Base-by-base conservation (phyloP, 1,140 invertebrate genomes). In the Hermetia illucens region DNA sequence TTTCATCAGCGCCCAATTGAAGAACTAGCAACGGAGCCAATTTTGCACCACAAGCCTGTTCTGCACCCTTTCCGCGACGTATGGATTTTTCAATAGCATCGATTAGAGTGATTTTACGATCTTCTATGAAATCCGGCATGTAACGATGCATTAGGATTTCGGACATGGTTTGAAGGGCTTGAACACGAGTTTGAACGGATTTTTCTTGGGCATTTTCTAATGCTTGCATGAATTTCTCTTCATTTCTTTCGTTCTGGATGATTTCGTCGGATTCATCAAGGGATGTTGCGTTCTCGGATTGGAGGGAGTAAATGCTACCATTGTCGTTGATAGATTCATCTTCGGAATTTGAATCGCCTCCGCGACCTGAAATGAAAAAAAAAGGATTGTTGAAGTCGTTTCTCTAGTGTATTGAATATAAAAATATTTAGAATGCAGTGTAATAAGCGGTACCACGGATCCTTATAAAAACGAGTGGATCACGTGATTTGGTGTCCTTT, bases 161-260 rank as follows among this genome's bases (percentile, higher is more conserved):
- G 12, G 71, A 72, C 2, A 94, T 68, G 2, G 73, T 63, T 36
- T 79, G 75, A 18, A 92, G 68, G 34, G 79, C 82, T 3, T 64
- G 64, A 3, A 75, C 75, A 36, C 92, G 71, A 5, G 78, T 79
- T 44, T 88, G 85, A 2, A 79, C 76, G 41, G 87, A 87, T 52
- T 91, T 89, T 43, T 91, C 79, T 3, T 74, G 75, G 5, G 90
- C 63, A 19, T 79, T 81, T 55, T 95, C 92, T 32, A 95, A 77
- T 1, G 77, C 74, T 50, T 91, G 84, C 17, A 75, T 71, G 13
- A 95, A 63, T 61, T 91, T 89, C 35, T 93, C 88, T 61, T 95
- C 90, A 50, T 90, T 80, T 27, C 79, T 72, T 53, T 94, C 89
- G 18, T 52, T 57, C 29, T 52, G 52, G 34, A 34, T 36, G 24